These are phyloP conservation scores for Actinia tenebrosa DNA, from an alignment of 64 coral and sea anemone genomes.

Conservation along the genomic window DNA sequence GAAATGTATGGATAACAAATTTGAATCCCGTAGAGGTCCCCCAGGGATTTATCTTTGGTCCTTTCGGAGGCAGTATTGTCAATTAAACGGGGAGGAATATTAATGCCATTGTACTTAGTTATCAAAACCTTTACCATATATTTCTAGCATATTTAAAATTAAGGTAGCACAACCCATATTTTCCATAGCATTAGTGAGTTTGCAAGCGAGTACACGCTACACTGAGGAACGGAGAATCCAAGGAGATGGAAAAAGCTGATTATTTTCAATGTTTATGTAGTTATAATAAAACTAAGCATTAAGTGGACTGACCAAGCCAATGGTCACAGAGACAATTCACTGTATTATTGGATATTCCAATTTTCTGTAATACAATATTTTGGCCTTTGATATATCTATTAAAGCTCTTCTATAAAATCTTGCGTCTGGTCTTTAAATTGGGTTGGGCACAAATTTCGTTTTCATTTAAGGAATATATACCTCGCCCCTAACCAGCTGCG, in stretches of 20 bases:
- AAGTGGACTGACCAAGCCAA: slow-evolving; percentile 1
- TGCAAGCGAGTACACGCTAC: not conserved
- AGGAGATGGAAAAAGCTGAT: slow-evolving; percentile 20
- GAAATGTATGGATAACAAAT: too few species aligned
- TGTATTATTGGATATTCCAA: slow-evolving; percentile 19
- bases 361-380: slow-evolving; percentile 31
- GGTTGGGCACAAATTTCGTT: not conserved
- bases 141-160: not conserved
- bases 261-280: slow-evolving; percentile 30
- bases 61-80: not conserved
- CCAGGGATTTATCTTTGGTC: not conserved
- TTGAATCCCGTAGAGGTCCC: not conserved
- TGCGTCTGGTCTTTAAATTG: not conserved
- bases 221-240: not conserved
- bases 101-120: too few species aligned
- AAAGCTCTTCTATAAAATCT: slow-evolving; percentile 16
- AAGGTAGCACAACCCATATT: not conserved
- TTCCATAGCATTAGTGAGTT: not conserved
- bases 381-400: slow-evolving; percentile 32
- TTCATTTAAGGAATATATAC: too few species aligned
- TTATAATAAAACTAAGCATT: slow-evolving; percentile 8
- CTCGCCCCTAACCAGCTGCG: too few species aligned
- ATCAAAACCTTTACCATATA: not conserved
- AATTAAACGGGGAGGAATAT: not conserved
- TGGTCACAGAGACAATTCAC: slow-evolving; percentile 12